Evolutionary conservation across 2,888 invertebrate species (phyloP).

Genomic region (Drosophila phalerata): DNA sequence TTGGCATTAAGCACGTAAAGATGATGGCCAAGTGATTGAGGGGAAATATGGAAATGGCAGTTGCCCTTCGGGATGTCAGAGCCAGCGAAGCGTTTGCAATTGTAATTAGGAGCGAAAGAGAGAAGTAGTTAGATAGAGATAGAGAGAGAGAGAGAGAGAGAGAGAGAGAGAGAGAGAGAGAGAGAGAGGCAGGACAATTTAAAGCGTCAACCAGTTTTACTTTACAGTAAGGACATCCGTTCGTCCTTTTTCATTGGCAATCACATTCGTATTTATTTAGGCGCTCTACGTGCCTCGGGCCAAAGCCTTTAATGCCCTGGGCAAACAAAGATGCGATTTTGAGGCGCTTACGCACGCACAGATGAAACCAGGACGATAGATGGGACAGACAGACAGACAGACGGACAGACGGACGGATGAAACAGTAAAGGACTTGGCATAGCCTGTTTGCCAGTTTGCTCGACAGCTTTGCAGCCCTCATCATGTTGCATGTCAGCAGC

Average conservation of each 20-base stretch:
- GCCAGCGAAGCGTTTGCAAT: conserved; percentile 63
- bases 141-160: not conserved
- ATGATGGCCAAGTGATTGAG: conserved; percentile 34
- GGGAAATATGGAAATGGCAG: conserved; percentile 4
- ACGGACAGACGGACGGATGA: not conserved
- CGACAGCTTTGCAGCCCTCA: conserved; percentile 37
- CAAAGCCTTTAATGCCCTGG: conserved; percentile 76
- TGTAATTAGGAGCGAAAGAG: conserved; percentile 62
- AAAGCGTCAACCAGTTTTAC: conserved; percentile 40
- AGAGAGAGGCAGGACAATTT: conserved; percentile 32
- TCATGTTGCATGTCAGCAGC: conserved; percentile 61
- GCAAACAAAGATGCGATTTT: conserved; percentile 76
- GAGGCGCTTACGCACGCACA: conserved; percentile 70
- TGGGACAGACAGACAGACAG: conserved; percentile 11
- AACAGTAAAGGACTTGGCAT: conserved; percentile 25
- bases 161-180: not conserved
- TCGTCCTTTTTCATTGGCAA: conserved; percentile 10
- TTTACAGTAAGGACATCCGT: conserved; percentile 10
- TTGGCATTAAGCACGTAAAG: conserved; percentile 77
- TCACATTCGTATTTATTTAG: conserved; percentile 67
- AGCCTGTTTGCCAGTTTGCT: conserved; percentile 10
- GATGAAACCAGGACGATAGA: conserved; percentile 31
- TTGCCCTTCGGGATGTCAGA: conserved; percentile 47
- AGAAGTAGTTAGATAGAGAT: not conserved
- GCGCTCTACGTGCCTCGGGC: conserved; percentile 55